A percentile compares a stretch with the other conserved stretches of the same genome.
phyloP scores from a whole-genome alignment of 2,888 invertebrate species.

The Drosophila infuscata region DNA sequence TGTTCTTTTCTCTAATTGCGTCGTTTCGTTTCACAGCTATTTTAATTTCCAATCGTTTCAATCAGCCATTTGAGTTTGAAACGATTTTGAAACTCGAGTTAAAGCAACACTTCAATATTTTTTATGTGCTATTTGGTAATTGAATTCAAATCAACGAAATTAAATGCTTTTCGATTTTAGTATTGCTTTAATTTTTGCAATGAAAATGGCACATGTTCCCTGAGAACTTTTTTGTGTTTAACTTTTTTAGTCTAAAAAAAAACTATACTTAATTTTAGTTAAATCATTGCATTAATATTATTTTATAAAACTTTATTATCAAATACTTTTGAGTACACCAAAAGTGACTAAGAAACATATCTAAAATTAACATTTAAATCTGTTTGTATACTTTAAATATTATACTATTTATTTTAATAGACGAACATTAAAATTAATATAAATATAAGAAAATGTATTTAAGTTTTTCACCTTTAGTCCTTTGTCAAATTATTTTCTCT shows the following conservation, averaged over 20 bases:
- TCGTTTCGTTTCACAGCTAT: constrained; percentile 39
- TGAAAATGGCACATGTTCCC: background rate
- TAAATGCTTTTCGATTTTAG: background rate
- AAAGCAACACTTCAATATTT: background rate
- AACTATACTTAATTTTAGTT: background rate
- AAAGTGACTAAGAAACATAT: background rate
- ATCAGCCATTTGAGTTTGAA: constrained; percentile 30
- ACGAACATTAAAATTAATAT: background rate
- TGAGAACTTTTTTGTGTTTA: background rate
- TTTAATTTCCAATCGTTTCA: constrained; percentile 60
- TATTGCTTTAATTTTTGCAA: background rate
- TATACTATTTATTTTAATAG: background rate
- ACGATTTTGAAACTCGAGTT: constrained; percentile 11
- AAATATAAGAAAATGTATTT: background rate
- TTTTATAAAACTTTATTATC: background rate
- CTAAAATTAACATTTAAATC: background rate
- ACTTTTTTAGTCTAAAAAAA: background rate
- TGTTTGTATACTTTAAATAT: background rate
- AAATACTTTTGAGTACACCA: background rate
- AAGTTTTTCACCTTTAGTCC: constrained; percentile 3
- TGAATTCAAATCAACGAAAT: constrained; percentile 5
- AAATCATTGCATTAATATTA: too few relatives aligned
- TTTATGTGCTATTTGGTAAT: constrained; percentile 15
- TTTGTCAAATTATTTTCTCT: background rate
- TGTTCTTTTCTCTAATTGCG: constrained; percentile 40